Evolutionary conservation across 1,140 invertebrate genomes (phyloP).

Genomic region (Metopolophium dirhodum): DNA sequence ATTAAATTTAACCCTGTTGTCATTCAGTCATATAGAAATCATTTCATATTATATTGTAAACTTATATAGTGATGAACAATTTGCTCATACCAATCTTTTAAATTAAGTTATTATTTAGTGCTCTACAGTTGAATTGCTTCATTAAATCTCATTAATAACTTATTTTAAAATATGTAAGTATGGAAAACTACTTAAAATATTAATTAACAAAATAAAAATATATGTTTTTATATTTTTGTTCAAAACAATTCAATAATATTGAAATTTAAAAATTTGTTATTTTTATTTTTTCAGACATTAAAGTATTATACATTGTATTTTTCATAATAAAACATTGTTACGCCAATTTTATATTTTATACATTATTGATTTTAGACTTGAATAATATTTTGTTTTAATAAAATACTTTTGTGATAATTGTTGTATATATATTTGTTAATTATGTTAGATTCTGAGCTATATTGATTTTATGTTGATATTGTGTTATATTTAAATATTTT

Average conservation of each 20-base stretch:
- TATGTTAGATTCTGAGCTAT: no score
- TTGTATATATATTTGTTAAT: not conserved
- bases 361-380: not conserved
- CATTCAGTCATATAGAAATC: not conserved
- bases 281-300: not conserved
- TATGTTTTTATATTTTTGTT: not conserved
- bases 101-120: not conserved
- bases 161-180: not conserved
- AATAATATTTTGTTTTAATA: not conserved
- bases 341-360: not conserved
- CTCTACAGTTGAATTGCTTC: not conserved
- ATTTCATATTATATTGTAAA: not conserved
- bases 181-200: not conserved
- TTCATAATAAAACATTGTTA: not conserved
- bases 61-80: not conserved
- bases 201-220: not conserved
- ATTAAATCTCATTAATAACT: not conserved
- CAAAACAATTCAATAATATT: not conserved
- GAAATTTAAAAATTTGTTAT: not conserved
- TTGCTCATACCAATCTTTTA: conserved; percentile 14
- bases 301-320: not conserved
- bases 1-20: not conserved
- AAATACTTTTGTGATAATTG: not conserved
- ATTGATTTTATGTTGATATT: no score
- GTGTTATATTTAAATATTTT: no score